phyloP scores from a whole-genome alignment of 2,797 vertebrate species.

The Peromyscus attwateri region DNA sequence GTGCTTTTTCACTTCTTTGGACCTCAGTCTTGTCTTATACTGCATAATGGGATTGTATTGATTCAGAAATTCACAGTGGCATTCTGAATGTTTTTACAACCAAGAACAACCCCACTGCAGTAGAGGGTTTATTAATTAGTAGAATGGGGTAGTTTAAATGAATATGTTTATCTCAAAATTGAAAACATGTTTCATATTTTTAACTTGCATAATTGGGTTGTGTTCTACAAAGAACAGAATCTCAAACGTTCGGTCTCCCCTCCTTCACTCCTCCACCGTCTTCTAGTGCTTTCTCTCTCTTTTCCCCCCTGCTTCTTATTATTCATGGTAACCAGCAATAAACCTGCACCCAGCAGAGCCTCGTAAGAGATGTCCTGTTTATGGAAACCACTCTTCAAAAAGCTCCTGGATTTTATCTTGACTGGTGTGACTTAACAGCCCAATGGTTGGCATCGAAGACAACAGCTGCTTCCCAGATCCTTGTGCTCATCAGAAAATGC shows the following conservation, averaged over 20 bases:
- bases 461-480: not conserved
- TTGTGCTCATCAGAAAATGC: conserved; percentile 45
- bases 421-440: not conserved
- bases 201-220: conserved; percentile 11
- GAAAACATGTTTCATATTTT: conserved; percentile 44
- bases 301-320: not conserved
- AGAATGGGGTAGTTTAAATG: not conserved
- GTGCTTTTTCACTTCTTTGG: not conserved
- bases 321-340: not conserved
- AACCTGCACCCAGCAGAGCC: not conserved
- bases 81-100: conserved; percentile 11
- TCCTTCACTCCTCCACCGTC: too few relatives aligned
- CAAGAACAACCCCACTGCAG: not conserved
- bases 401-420: conserved; percentile 1
- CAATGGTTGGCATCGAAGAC: conserved; percentile 9
- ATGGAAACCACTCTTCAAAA: conserved; percentile 4
- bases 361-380: not conserved
- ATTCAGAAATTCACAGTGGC: not conserved
- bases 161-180: not conserved
- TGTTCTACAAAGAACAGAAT: conserved; percentile 23
- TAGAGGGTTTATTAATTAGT: not conserved
- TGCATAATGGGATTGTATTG: not conserved
- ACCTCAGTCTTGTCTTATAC: not conserved
- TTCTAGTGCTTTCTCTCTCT: not conserved
- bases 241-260: not conserved